Conservation (phyloP, 1,140 invertebrate species). For the Hycleus phaleratus region DNA sequence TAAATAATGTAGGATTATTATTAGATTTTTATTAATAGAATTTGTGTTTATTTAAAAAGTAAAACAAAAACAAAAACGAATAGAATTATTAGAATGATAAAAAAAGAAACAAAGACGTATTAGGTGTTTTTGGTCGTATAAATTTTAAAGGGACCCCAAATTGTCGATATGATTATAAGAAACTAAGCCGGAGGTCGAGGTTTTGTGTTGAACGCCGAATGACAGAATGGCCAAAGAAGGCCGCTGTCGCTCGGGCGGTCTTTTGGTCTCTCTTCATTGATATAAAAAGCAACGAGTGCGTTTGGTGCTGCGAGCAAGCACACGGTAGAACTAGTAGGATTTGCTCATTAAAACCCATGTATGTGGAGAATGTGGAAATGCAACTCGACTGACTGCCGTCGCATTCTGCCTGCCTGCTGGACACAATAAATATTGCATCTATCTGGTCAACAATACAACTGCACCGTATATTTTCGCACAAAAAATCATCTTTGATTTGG, state of each 20-base stretch:
- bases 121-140: too few relatives aligned
- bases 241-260: conserved; percentile 11
- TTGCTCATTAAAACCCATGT: conserved; percentile 36
- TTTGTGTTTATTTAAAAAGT: too few relatives aligned
- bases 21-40: too few relatives aligned
- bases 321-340: conserved; percentile 23
- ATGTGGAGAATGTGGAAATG: conserved; percentile 36
- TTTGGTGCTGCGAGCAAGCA: conserved; percentile 19
- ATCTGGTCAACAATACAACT: conserved; percentile 35
- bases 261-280: conserved; percentile 19
- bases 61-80: too few relatives aligned
- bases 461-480: conserved; percentile 32
- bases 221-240: conserved; percentile 12
- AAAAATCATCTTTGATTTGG: conserved; percentile 33
- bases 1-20: too few relatives aligned
- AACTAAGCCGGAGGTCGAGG: conserved; percentile 4
- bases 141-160: too few relatives aligned
- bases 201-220: conserved; percentile 9
- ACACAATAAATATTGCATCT: conserved; percentile 36
- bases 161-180: too few relatives aligned
- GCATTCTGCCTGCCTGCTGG: conserved; percentile 34
- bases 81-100: too few relatives aligned
- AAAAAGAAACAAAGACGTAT: too few relatives aligned
- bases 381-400: conserved; percentile 28
- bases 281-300: conserved; percentile 20